These are phyloP conservation scores for Triplophysa bombifrons DNA, from an alignment of 2,797 vertebrate species.

Conservation along the genomic window DNA sequence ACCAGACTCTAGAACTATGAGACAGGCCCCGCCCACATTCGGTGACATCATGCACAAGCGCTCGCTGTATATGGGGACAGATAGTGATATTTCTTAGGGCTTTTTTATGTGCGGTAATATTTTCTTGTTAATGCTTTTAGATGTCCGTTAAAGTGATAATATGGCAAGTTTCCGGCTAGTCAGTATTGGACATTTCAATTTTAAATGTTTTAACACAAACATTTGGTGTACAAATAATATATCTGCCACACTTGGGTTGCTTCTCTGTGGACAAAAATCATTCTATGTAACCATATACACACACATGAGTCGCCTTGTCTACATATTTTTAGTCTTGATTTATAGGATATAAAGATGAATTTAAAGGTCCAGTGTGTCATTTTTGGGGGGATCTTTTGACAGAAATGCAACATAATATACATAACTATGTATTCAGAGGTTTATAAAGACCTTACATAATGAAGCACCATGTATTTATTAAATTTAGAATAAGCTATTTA, in stretches of 20 bases:
- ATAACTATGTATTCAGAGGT: too few species aligned
- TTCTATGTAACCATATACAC: not conserved
- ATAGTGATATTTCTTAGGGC: not conserved
- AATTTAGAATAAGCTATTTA: too few species aligned
- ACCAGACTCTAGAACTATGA: not conserved
- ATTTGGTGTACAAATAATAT: not conserved
- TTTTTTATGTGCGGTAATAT: not conserved
- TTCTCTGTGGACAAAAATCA: not conserved
- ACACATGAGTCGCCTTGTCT: constrained; percentile 43
- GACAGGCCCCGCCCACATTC: not conserved
- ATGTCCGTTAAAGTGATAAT: not conserved
- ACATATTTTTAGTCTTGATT: constrained; percentile 78
- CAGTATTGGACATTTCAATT: not conserved
- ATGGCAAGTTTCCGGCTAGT: not conserved
- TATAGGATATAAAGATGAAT: too few species aligned
- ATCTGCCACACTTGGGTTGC: not conserved
- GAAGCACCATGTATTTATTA: too few species aligned
- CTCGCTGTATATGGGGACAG: not conserved
- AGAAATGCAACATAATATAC: too few species aligned
- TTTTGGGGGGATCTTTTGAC: too few species aligned
- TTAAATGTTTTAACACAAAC: not conserved
- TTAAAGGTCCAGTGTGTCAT: too few species aligned
- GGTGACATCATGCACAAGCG: not conserved
- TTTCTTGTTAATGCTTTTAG: not conserved
- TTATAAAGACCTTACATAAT: too few species aligned